Conservation (phyloP, 2,113 vertebrate species). For the Serranochromis macrocephalus region DNA sequence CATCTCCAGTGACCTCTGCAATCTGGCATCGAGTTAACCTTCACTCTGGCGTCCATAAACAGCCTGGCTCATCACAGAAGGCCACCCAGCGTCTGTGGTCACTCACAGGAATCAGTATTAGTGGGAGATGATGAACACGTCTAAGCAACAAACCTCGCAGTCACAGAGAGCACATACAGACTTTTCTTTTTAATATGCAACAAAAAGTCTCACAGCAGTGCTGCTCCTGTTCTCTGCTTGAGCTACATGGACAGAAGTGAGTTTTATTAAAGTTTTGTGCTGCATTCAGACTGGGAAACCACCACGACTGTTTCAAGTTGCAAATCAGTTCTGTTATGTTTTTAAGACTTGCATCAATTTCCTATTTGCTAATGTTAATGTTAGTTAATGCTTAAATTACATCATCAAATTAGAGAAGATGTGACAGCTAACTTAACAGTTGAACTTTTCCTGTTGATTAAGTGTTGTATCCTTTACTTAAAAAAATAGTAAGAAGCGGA, state of each 20-base stretch:
- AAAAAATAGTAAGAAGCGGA: background rate
- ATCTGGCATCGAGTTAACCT: constrained; percentile 36
- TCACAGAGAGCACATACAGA: background rate
- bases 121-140: background rate
- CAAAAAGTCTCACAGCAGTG: background rate
- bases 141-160: background rate
- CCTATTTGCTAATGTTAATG: background rate
- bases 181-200: background rate
- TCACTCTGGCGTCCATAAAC: constrained; percentile 18
- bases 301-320: background rate
- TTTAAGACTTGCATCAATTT: background rate
- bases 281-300: background rate
- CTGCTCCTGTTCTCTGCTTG: background rate
- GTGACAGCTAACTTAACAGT: fast-evolving
- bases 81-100: constrained; percentile 49
- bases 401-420: background rate
- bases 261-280: background rate
- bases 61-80: constrained; percentile 12
- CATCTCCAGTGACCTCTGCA: constrained; percentile 35
- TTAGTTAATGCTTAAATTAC: background rate
- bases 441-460: background rate
- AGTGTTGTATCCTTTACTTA: fast-evolving
- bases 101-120: constrained; percentile 3
- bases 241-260: background rate
- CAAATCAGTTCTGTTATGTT: background rate